phyloP scores from a whole-genome alignment of 2,888 invertebrate genomes.

The Ectemnius continuus region DNA sequence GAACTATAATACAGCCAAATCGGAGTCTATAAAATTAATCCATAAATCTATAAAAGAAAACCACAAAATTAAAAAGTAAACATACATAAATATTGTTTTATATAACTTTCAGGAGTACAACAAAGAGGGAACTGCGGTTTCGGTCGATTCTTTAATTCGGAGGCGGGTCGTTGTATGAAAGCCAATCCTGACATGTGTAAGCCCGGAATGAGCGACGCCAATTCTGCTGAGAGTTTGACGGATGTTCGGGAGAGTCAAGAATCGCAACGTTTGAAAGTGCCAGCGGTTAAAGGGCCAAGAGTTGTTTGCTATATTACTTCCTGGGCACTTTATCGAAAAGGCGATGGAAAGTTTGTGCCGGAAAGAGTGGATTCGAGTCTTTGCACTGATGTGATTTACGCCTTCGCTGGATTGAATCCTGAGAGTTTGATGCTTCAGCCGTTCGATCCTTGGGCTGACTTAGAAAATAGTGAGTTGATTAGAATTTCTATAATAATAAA shows the following conservation, averaged over 20 bases:
- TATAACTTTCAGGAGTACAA: constrained; percentile 48
- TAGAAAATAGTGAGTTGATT: constrained; percentile 84
- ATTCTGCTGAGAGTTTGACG: constrained; percentile 5
- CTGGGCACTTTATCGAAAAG: constrained; percentile 92
- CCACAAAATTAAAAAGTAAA: no score
- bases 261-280: constrained; percentile 56
- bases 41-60: no score
- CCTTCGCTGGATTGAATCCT: constrained; percentile 92
- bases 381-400: constrained; percentile 94
- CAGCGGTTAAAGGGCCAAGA: constrained; percentile 65
- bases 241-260: constrained; percentile 48
- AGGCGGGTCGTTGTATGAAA: constrained; percentile 81
- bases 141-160: constrained; percentile 80
- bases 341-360: constrained; percentile 90
- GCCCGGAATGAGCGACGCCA: constrained; percentile 75
- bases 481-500: no score
- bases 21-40: no score
- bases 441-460: constrained; percentile 93
- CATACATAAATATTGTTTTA: no score
- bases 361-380: constrained; percentile 89
- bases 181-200: constrained; percentile 79
- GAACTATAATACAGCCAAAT: no score
- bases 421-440: constrained; percentile 87
- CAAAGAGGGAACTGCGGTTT: constrained; percentile 69
- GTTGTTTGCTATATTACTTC: constrained; percentile 93